Evolutionary conservation across 2,797 vertebrate species (phyloP).

Genomic region (Melanogrammus aeglefinus): DNA sequence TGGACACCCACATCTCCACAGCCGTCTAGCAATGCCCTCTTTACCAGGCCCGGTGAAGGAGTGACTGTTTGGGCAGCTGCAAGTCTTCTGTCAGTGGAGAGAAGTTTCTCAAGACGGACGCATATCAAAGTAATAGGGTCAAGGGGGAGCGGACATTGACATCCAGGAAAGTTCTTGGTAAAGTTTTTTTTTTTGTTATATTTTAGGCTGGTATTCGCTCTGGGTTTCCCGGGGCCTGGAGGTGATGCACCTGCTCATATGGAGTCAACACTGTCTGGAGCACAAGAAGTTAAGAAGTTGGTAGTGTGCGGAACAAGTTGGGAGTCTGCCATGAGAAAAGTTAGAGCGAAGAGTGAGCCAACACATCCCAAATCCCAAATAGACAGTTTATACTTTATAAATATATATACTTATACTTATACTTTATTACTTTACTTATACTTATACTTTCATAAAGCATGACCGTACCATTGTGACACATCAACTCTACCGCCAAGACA

Average conservation of each 20-base stretch:
- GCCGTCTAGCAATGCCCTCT: conserved; percentile 63
- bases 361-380: too few species aligned
- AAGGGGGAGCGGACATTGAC: conserved; percentile 53
- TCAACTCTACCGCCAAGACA: too few species aligned
- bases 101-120: conserved; percentile 35
- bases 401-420: too few species aligned
- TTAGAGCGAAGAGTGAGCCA: too few species aligned
- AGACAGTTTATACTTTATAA: too few species aligned
- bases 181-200: conserved; percentile 57
- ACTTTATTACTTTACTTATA: too few species aligned
- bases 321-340: too few species aligned
- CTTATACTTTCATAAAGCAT: too few species aligned
- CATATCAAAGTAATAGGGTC: conserved; percentile 37
- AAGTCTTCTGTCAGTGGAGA: conserved; percentile 47
- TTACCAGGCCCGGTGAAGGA: conserved; percentile 61
- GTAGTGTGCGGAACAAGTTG: too few species aligned
- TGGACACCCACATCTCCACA: conserved; percentile 63
- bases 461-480: too few species aligned
- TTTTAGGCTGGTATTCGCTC: conserved; percentile 22
- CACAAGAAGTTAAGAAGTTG: too few species aligned
- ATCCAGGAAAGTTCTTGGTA: conserved; percentile 60
- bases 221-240: conserved; percentile 50
- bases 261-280: conserved; percentile 34
- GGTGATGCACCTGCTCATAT: conserved; percentile 45
- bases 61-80: conserved; percentile 50